These are phyloP conservation scores for Rafetus swinhoei DNA, from an alignment of 2,113 vertebrate species.

Conservation along the genomic window DNA sequence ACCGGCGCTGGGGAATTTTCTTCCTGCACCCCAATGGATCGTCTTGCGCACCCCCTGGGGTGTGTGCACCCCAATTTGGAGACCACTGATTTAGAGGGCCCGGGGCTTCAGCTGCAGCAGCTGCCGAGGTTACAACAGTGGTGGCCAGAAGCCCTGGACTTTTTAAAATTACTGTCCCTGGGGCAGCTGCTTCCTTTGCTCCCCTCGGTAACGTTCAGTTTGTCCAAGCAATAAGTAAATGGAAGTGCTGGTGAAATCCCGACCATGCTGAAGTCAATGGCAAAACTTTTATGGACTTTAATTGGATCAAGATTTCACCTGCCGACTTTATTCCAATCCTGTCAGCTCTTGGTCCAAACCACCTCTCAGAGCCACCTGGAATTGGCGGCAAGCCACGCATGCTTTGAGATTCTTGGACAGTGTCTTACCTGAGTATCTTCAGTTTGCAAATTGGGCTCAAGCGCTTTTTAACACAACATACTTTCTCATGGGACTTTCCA, in stretches of 20 bases:
- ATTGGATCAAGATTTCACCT: accelerated
- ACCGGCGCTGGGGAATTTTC: too few species aligned
- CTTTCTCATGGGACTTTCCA: not conserved
- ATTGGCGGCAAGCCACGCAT: not conserved
- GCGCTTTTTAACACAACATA: accelerated
- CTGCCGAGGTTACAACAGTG: too few species aligned
- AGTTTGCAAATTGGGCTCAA: not conserved
- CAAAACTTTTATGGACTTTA: not conserved
- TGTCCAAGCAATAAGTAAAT: not conserved
- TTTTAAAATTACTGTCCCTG: too few species aligned
- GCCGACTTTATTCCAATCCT: not conserved
- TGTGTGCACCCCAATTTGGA: too few species aligned
- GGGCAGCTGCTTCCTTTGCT: too few species aligned
- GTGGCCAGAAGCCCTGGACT: too few species aligned
- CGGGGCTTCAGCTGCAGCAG: too few species aligned
- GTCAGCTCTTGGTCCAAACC: accelerated
- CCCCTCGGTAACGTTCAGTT: not conserved
- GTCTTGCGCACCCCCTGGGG: too few species aligned
- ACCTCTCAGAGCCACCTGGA: not conserved
- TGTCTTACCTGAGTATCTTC: not conserved
- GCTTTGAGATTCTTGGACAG: not conserved
- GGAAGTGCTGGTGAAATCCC: not conserved
- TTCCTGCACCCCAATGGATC: too few species aligned
- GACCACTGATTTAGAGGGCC: too few species aligned
- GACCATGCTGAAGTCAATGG: not conserved